Base-by-base conservation (phyloP, 1,140 invertebrate species). In the Drosophila kepulauana region DNA sequence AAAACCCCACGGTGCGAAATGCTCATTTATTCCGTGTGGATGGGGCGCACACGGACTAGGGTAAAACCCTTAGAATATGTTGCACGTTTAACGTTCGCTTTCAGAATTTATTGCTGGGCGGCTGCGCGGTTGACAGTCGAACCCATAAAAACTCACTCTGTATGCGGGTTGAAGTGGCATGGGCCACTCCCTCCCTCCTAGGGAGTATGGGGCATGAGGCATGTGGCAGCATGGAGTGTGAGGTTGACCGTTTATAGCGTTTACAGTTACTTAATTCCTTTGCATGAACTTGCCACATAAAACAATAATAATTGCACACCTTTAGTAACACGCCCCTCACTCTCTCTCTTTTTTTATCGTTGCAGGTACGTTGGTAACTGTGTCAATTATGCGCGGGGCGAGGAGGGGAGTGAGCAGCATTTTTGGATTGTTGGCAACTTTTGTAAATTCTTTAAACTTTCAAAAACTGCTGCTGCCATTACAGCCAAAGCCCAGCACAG, bases 221-320 rank as follows among this genome's bases (percentile, higher is more conserved):
- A 2, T 3, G 5, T 15, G 3, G 52, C 11, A 8, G 38, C 10
- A 5, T 3, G 2, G 11, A 30, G 38, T 3, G 15, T 7, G 46
- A 11, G 11, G 56, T 25, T 82, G 76, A 59, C 38, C 80, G 80
- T 87, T 87, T 87, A 87, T 87, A 78, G 72, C 84, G 69, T 88
- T 81, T 88, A 84, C 85, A 87, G 84, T 87, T 87, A 88, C 85
- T 87, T 89, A 87, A 87, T 87, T 87, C 84, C 72, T 87, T 87
- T 84, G 80, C 84, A 84, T 87, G 84, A 87, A 87, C 80, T 87
- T 89, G 80, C 85, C 84, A 80, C 84, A 89, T 76, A 88, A 87
- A 79, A 88, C 84, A 87, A 82, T 81, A 87, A 87, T 87, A 87
- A 87, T 87, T 87, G 79, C 69, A 79, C 58, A 70, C 82, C 75